Base-by-base conservation (phyloP, 2,888 invertebrate genomes). In the Icerya purchasi region DNA sequence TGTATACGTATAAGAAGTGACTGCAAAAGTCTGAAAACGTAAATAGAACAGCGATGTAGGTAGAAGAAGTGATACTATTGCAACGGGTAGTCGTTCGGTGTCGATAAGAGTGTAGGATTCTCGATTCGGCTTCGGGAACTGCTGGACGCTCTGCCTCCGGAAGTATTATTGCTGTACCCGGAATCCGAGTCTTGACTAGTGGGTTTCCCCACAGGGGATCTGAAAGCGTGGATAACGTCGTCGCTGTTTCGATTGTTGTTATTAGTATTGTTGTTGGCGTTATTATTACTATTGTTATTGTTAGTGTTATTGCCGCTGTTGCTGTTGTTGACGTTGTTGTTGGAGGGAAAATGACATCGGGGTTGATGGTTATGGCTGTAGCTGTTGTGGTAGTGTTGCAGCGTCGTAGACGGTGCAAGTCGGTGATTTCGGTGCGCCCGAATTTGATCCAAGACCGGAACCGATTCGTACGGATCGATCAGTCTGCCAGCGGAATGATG, bases 161-260 rank as follows among this genome's bases (percentile, higher is more conserved):
- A 81, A 2, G 83, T 84, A 68, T 83, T 82, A 71, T 87, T 86
- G 71, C 86, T 87, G 72, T 87, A 87, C 10, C 87, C 86, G 54
- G 86, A 86, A 72, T 87, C 87, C 8, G 86, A 86, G 25, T 86
- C 86, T 65, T 86, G 85, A 80, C 79, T 67, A 79, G 79, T 1
- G 78, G 59, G 59, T 52, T 59, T 59, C 52, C 54, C 54, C 22
- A 21, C 54, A 22, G 21, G 78, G 76, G 67, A 72, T 69, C 64
- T 70, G 69, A 54, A 71, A 67, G 65, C 72, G 67, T 66, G 70
- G 69, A 36, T 5, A n/a, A n/a, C n/a, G n/a, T n/a, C n/a, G 36
- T 36, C 36, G 36, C 14, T 36, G 36, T 36, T 36, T 36, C 36
- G 5, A 36, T 36, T 14, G 36, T 36, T 14, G 5, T 8, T 36